A percentile compares a stretch with the other conserved stretches of the same genome.
Conservation (phyloP, 2,113 vertebrate genomes). For the Apodemus speciosus region DNA sequence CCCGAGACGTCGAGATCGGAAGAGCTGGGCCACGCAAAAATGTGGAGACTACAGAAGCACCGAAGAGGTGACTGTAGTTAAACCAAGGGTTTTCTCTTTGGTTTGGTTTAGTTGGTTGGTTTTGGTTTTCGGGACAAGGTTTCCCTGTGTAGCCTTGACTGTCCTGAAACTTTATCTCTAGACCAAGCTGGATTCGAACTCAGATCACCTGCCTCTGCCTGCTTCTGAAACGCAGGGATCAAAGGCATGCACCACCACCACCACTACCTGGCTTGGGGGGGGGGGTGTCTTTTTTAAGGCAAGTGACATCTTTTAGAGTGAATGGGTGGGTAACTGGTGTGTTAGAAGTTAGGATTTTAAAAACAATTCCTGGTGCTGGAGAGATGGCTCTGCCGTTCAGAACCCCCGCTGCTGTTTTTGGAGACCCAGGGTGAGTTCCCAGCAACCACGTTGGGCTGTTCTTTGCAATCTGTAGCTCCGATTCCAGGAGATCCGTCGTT, state of each 20-base stretch:
- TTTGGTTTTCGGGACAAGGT: neutral
- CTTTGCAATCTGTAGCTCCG: neutral
- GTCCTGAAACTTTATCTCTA: too few species aligned
- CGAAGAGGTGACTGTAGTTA: neutral
- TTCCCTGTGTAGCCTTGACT: too few species aligned
- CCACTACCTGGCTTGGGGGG: too few species aligned
- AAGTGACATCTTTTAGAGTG: neutral
- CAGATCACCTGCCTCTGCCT: too few species aligned
- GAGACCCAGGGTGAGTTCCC: neutral
- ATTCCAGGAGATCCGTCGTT: neutral
- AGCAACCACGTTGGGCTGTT: neutral
- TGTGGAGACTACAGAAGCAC: neutral
- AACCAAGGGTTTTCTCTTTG: too few species aligned
- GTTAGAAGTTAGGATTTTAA: neutral
- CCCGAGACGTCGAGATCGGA: neutral
- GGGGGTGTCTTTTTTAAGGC: neutral
- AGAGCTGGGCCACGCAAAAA: neutral
- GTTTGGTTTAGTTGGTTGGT: neutral
- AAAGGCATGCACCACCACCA: too few species aligned
- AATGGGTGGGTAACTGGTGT: neutral
- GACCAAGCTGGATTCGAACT: too few species aligned
- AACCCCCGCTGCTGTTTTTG: neutral
- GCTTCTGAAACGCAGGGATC: too few species aligned
- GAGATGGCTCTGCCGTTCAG: neutral
- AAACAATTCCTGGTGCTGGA: neutral